Base-by-base conservation (phyloP, 2,888 invertebrate genomes). In the Heliconius charithonia region DNA sequence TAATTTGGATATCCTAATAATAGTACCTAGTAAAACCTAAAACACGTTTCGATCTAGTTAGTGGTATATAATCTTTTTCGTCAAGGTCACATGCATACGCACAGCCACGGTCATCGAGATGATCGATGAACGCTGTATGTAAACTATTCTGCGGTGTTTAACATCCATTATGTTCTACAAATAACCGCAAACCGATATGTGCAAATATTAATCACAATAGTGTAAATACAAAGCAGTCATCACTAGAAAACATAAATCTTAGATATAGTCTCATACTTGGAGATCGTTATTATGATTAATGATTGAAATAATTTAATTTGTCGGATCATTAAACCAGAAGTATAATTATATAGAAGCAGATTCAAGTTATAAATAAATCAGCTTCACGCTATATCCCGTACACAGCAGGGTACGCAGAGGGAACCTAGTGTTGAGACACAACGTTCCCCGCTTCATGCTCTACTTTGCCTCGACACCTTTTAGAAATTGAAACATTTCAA, bases 11-110 rank as follows among this genome's bases (percentile, higher is more conserved):
- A 37, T 37, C 37, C 37, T 37, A 37, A 37, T 10, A 37, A 37
- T 9, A 37, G 37, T 37, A 37, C 19, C 45, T 51, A 6, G 32
- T 51, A 32, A 32, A n/a, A 22, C 12, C 27, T 56, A 32, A n/a
- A 32, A 56, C 56, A 32, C 22, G 51, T 56, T 32, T 9, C 29
- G 3, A 13, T 32, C 4, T 32, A 56, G 32, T 32, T n/a, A n/a
- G n/a, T 71, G 59, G 65, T 59, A 69, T 69, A 73, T 80, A 74
- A 74, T 65, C 45, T 66, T 45, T 27, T 74, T 62, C 77, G 76
- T 29, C 74, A 79, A 79, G 79, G 80, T 75, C 71, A 71, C 41
- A 79, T 72, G 65, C 59, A 79, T 66, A 67, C 41, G 78, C 75
- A 73, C 69, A 79, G 70, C 70, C 76, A 73, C 22, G 69, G 71